Percentiles rank a stretch among this genome's conserved stretches.
phyloP scores from a whole-genome alignment of 2,113 vertebrate species.

The Clarias macrocephalus region DNA sequence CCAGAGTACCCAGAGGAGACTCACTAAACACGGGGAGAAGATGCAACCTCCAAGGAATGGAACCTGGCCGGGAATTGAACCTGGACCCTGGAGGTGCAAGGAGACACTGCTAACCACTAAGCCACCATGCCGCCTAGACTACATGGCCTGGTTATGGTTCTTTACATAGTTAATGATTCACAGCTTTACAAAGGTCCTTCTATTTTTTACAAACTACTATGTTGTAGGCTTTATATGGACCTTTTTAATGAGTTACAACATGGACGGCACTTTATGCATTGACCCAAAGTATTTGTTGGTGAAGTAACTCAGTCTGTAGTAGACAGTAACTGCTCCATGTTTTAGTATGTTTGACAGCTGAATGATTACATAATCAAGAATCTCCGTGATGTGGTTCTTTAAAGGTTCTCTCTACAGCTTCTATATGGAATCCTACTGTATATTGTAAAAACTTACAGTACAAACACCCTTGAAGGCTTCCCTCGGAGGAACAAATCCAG shows the following conservation, averaged over 20 bases:
- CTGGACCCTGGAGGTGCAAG: too few relatives aligned
- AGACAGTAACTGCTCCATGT: background rate
- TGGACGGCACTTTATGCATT: background rate
- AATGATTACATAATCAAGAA: background rate
- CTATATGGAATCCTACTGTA: background rate
- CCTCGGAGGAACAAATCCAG: background rate
- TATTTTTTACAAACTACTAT: background rate
- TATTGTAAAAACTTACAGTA: background rate
- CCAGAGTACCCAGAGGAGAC: too few relatives aligned
- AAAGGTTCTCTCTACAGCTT: background rate
- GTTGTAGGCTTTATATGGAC: background rate
- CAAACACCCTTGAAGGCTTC: background rate
- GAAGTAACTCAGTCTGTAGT: background rate
- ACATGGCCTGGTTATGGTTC: background rate
- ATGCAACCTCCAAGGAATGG: too few relatives aligned
- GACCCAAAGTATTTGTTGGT: background rate
- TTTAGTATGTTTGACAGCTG: constrained; percentile 6
- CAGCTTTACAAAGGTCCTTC: background rate
- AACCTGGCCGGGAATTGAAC: too few relatives aligned
- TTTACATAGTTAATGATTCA: background rate
- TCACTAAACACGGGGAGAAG: too few relatives aligned
- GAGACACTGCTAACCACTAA: too few relatives aligned
- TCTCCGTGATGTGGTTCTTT: background rate
- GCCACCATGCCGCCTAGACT: too few relatives aligned
- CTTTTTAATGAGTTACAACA: background rate